Evolutionary conservation across 2,888 invertebrate genomes (phyloP), one percentile per base, ranked within the genome.

Genomic region (Hetaerina titia): DNA sequence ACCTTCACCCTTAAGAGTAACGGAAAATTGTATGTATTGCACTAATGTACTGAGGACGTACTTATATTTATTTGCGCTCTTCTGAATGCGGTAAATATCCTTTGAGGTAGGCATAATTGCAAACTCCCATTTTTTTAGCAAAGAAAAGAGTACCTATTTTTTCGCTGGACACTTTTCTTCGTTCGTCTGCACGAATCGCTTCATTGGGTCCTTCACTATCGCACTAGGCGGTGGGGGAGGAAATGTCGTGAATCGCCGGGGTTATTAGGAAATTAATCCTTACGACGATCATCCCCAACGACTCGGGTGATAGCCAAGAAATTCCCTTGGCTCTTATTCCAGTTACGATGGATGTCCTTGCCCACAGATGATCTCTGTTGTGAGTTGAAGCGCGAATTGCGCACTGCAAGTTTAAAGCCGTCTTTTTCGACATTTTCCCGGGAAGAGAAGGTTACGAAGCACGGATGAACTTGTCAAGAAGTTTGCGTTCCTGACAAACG

Each of bases 241-340:
- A 25, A 31, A 81, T 81, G 25, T 81, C 31, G 31, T 9, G 25
- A n/a, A 81, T 81, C 81, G 81, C 11, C 4, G 25, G 25, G 15
- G 31, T 31, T 81, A 22, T 31, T 25, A 5, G 22, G 81, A 11
- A 81, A 13, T 81, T 81, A 81, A 81, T 81, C 81, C 81, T 13
- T 25, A 31, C 81, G 22, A 81, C 31, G 31, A 81, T 81, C 81
- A 31, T 81, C 81, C 7, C 31, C 19, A 31, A 31, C 31, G 31
- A 81, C 81, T 81, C 25, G 81, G 81, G 81, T 31, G n/a, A 81
- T 81, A n/a, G 81, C 81, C 81, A 81, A 81, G 81, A 31, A 81
- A 69, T 22, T 81, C 22, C 81, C 81, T 25, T n/a, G 25, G 13
- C 81, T 31, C n/a, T 25, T 5, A 60, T 31, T 81, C 81, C 81